Evolutionary conservation across 2,797 vertebrate genomes (phyloP).

Genomic region (Pseudocheirus occidentalis): DNA sequence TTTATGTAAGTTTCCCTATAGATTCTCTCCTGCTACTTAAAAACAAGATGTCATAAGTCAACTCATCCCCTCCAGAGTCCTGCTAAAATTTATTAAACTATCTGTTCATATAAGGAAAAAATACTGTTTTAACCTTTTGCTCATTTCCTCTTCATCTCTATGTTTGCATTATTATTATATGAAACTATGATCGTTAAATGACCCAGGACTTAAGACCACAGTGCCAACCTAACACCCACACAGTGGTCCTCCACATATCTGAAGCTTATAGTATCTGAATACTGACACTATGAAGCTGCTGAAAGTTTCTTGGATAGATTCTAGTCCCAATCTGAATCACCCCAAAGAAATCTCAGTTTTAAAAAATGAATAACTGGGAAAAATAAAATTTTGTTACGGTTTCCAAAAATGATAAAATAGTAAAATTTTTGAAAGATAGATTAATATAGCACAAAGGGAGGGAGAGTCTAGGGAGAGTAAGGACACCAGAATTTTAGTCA

Average conservation of each 20-base stretch:
- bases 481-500: too few species aligned
- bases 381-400: neutral
- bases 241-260: neutral
- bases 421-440: too few species aligned
- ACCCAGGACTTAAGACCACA: neutral
- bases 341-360: neutral
- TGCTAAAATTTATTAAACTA: neutral
- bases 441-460: too few species aligned
- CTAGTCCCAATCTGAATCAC: neutral
- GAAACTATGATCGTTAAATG: neutral
- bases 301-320: neutral
- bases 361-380: neutral
- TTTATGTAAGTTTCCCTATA: slow-evolving; percentile 5
- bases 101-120: neutral
- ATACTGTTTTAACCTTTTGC: neutral
- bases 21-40: neutral
- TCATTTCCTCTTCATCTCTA: slow-evolving; percentile 13
- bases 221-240: neutral
- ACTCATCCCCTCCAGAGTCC: neutral
- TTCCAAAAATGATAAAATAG: neutral
- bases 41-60: neutral
- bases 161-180: slow-evolving; percentile 21
- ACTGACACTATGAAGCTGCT: neutral
- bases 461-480: too few species aligned
- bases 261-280: neutral